Base-by-base conservation (phyloP, 2,113 vertebrate species). In the Columba janthina region DNA sequence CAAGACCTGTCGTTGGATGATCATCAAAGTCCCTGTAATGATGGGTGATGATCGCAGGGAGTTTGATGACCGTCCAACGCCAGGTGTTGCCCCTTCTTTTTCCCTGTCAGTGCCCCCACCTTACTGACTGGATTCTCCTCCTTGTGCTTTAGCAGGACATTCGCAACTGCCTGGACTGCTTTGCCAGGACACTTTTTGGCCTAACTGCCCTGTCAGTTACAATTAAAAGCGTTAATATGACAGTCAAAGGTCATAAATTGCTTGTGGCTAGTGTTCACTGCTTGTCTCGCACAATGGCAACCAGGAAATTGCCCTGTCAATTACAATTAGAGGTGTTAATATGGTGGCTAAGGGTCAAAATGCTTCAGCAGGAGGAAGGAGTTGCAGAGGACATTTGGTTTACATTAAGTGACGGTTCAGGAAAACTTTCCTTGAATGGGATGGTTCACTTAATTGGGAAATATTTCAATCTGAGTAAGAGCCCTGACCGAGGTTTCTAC, bases 301-400 rank as follows among this genome's bases (percentile, higher is more conserved):
- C 96, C 96, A 97, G 96, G 96, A 97, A 97, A 97, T 97, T 97
- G 96, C 88, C 95, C 96, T 97, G 96, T 97, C 96, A 97, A 84
- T 97, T 97, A 97, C 94, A 97, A 97, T 97, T 97, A 97, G 95
- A 96, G 94, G 96, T 96, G 96, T 96, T 97, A 97, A 97, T 97
- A 95, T 95, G 96, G 94, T 96, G 86, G 62, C 74, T 78, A 94
- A 79, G 96, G 96, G 96, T 96, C 96, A 97, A 87, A 95, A 94
- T 78, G 80, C 90, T 96, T 87, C 90, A 54, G 83, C 18, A 79
- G 80, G 69, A 92, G 83, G 89, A 82, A 81, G 66, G 70, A 90
- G 83, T 78, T 95, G 90, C 57, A n/a, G 69, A 57, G 66, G 86
- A 95, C 96, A 96, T 97, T 97, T 97, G 96, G 96, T 97, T 96